Conservation (phyloP, 2,888 invertebrate species). For the Eristalinus sepulchralis region DNA sequence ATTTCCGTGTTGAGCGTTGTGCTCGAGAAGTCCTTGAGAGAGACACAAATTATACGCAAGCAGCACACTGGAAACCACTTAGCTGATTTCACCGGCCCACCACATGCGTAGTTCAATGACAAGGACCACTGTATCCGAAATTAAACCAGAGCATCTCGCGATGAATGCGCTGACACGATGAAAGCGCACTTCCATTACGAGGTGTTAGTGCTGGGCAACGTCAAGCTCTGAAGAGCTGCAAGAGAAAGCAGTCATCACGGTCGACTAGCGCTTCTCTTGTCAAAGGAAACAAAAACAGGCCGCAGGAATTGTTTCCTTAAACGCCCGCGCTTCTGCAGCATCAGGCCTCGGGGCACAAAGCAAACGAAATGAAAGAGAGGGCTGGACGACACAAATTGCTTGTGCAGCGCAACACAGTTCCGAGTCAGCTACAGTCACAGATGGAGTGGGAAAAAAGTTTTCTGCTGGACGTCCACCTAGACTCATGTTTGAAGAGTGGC, state of each 20-base stretch:
- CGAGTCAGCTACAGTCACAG: conserved; percentile 2
- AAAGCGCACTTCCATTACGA: background rate
- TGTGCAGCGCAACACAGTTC: conserved; percentile 32
- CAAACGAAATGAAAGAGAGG: conserved; percentile 33
- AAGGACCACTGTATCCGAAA: background rate
- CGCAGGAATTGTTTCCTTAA: conserved; percentile 41
- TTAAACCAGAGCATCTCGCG: background rate
- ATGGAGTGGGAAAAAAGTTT: background rate
- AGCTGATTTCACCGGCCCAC: background rate
- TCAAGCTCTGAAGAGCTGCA: background rate
- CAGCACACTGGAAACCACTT: background rate
- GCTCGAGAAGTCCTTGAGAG: background rate
- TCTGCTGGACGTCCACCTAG: conserved; percentile 37
- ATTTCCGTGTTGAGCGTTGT: background rate
- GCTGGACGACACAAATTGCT: conserved; percentile 43
- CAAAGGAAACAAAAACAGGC: conserved; percentile 58
- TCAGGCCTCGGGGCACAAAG: conserved; percentile 6
- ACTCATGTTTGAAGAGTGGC: conserved; percentile 32
- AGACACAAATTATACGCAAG: background rate
- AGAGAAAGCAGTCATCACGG: conserved; percentile 15
- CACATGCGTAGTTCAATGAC: background rate
- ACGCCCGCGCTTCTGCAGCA: background rate
- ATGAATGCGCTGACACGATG: background rate
- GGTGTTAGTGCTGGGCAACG: background rate
- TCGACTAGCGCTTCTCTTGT: conserved; percentile 43